These are phyloP conservation scores for Psittacula cyanocephala DNA, from an alignment of 2,113 vertebrate species.

Conservation along the genomic window DNA sequence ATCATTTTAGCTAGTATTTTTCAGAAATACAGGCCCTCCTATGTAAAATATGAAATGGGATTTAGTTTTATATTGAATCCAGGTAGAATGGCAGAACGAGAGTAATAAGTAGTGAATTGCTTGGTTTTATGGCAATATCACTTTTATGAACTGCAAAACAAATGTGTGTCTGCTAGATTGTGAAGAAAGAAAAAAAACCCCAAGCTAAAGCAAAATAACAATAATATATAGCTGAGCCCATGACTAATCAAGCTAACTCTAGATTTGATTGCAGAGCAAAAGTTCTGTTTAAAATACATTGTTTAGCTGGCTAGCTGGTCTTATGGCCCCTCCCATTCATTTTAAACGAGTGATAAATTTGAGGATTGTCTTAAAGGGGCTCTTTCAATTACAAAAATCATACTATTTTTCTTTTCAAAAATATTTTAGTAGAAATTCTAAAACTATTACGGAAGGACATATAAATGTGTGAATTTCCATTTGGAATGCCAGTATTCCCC, in stretches of 20 bases:
- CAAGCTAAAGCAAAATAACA: neutral
- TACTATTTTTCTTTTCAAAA: neutral
- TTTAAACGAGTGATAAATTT: neutral
- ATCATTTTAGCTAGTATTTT: neutral
- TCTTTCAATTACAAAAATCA: neutral
- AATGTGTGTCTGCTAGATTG: neutral
- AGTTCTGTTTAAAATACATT: neutral
- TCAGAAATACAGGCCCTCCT: neutral
- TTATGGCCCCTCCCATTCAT: neutral
- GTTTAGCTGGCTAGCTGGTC: neutral
- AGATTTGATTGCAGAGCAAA: neutral
- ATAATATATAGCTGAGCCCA: neutral
- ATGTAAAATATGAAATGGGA: neutral
- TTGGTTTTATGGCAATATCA: neutral
- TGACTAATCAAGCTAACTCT: neutral
- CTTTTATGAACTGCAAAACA: neutral
- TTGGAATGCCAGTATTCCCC: neutral
- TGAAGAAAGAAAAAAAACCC: neutral
- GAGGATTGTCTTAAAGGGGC: neutral
- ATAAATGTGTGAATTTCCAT: neutral
- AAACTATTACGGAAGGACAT: neutral
- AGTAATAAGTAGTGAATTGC: neutral
- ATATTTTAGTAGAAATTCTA: neutral
- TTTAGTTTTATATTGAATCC: neutral
- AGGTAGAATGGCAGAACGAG: neutral